Evolutionary conservation across 2,113 vertebrate species (phyloP), one percentile per base, ranked within the genome.

Genomic region (Piprites chloris): DNA sequence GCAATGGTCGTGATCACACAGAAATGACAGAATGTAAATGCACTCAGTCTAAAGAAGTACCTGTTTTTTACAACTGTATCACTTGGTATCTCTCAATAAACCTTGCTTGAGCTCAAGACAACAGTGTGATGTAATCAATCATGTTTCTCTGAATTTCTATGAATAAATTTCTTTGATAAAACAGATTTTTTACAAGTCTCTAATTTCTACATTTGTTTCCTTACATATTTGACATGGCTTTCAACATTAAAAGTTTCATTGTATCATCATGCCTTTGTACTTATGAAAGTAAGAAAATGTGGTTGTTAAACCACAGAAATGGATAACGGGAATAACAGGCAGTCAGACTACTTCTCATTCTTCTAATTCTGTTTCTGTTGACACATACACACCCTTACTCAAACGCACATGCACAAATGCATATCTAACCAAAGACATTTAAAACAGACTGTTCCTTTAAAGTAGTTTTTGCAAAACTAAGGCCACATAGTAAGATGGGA

Each of bases 271-370:
- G 28, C 16, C 23, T 76, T 69, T 72, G n/a, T 39, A 76, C 69
- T 93, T 71, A 11, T 67, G 21, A 58, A 93, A 93, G 53, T 35
- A 93, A 62, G 75, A 95, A 95, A 91, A 82, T 15, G 24, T 47
- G 69, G 35, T 41, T 91, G 44, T 87, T 87, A 94, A 92, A 85
- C 61, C 77, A 91, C 80, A 89, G 72, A 86, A 89, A 89, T 42
- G 81, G 89, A 44, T 58, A 91, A 53, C 8, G 24, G 49, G 28
- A 85, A 24, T 69, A 47, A 56, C 12, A 89, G 22, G 16, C 66
- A 87, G 52, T 24, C 72, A 89, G 74, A 62, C 28, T 52, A 58
- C 39, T 72, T 61, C 30, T 93, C 44, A n/a, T 75, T 87, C 47
- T 87, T 87, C 59, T 72, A 58, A 61, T 61, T 81, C 33, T 93